A percentile compares a stretch with the other conserved stretches of the same genome.
phyloP scores from a whole-genome alignment of 2,797 vertebrate species.

The Pachyuromys duprasi region DNA sequence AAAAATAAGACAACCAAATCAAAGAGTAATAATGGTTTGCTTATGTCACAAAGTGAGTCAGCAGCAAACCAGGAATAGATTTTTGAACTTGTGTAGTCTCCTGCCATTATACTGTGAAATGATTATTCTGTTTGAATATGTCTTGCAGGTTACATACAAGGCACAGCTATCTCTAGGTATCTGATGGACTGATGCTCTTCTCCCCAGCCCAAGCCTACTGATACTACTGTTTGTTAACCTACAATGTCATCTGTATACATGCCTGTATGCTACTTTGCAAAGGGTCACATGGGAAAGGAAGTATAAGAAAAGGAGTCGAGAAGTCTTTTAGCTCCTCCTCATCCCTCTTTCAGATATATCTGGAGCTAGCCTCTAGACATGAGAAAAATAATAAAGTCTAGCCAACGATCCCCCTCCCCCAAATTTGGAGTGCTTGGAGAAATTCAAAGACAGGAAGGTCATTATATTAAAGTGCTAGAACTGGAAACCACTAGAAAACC shows the following conservation, averaged over 20 bases:
- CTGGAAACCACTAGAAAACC: conserved; percentile 5
- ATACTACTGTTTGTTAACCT: conserved; percentile 24
- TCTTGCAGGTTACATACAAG: conserved; percentile 55
- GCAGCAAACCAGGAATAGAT: conserved; percentile 68
- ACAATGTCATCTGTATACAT: background rate
- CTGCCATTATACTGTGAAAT: conserved; percentile 55
- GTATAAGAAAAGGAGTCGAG: background rate
- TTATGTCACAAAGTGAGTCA: conserved; percentile 71
- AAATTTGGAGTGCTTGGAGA: conserved; percentile 24
- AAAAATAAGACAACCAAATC: conserved; percentile 74
- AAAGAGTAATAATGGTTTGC: conserved; percentile 75
- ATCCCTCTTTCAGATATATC: background rate
- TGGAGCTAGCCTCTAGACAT: background rate
- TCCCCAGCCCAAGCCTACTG: background rate
- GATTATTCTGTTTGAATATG: conserved; percentile 48
- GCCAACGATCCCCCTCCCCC: conserved; percentile 5
- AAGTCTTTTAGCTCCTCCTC: background rate
- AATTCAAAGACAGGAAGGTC: conserved; percentile 52
- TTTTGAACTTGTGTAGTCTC: conserved; percentile 69
- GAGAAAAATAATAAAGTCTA: background rate
- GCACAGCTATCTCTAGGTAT: conserved; percentile 48
- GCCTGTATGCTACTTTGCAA: background rate
- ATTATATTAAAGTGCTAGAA: conserved; percentile 20
- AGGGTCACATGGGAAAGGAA: background rate
- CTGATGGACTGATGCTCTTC: conserved; percentile 18